Evolutionary conservation across 2,113 vertebrate species (phyloP), one percentile per base, ranked within the genome.

Genomic region (Elgaria multicarinata): DNA sequence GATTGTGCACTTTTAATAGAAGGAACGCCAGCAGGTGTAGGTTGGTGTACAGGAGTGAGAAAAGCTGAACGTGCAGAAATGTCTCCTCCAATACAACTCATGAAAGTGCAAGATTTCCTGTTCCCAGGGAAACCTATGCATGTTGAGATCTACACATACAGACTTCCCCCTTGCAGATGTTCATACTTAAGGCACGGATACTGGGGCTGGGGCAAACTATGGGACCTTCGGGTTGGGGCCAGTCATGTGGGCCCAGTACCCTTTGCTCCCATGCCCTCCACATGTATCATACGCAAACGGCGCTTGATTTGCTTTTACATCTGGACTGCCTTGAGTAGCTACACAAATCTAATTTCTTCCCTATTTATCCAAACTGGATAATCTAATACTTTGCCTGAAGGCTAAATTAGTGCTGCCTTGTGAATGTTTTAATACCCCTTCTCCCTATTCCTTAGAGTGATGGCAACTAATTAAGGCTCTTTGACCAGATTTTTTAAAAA

Each of bases 291-390:
- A 42, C 6, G 12, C 24, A 26, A 36, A 64, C 10, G 3, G 22
- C 22, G 14, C 9, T 36, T 74, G 53, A 46, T 33, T 67, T 16
- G 24, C 58, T 69, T 69, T 10, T 50, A 31, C 42, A 69, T 84
- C 13, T 22, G 33, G 22, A 26, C 67, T 24, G 10, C 67, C 83
- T 74, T 39, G 50, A 28, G 79, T 20, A 12, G 10, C 84, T n/a
- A 87, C 3, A 24, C 36, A 31, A 87, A 46, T 90, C 83, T 91
- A 0, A 75, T 93, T 92, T 84, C 69, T 92, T 85, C 75, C 62
- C 90, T 39, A 79, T 44, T 75, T 89, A 28, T 92, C 42, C 39
- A 91, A 93, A 91, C 1, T 36, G 22, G 46, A 8, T 87, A n/a
- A 86, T 76, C 31, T 90, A 87, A 75, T 7, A 86, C 58, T 87